phyloP scores from a whole-genome alignment of 2,113 vertebrate genomes.

The Ceyx margarethae region DNA sequence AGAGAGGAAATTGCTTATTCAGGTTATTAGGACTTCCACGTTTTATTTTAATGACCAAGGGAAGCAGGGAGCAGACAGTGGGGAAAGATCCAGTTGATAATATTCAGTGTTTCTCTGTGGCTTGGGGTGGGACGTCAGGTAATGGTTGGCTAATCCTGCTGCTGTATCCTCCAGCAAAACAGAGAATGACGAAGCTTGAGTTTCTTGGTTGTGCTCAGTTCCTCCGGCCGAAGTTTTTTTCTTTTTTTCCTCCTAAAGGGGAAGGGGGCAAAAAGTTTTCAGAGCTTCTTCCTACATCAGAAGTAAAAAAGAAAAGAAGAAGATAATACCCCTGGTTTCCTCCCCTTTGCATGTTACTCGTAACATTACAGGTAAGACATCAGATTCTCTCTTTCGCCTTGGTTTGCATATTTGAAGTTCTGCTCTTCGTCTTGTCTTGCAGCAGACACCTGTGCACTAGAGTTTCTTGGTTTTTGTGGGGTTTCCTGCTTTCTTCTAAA shows the following conservation, averaged over 20 bases:
- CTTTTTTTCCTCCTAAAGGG: conserved; percentile 4
- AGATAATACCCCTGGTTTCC: neutral
- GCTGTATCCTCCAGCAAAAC: neutral
- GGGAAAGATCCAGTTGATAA: neutral
- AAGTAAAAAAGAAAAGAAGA: neutral
- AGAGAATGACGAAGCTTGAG: neutral
- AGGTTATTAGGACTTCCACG: neutral
- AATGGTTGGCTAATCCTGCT: neutral
- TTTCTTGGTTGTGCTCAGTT: neutral
- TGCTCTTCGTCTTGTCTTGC: neutral
- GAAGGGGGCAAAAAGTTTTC: conserved; percentile 45
- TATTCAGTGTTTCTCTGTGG: neutral
- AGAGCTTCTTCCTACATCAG: neutral
- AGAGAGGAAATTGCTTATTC: neutral
- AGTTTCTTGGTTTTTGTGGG: neutral
- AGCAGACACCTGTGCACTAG: fast-evolving
- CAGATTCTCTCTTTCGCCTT: fast-evolving
- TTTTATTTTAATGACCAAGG: neutral
- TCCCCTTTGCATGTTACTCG: neutral
- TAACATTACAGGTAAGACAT: neutral
- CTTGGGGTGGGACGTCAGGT: neutral
- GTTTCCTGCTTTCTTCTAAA: neutral
- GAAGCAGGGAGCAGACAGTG: neutral
- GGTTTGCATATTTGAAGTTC: neutral
- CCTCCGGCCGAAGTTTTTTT: neutral